Conservation (phyloP, 2,113 vertebrate species). For the Excalfactoria chinensis region DNA sequence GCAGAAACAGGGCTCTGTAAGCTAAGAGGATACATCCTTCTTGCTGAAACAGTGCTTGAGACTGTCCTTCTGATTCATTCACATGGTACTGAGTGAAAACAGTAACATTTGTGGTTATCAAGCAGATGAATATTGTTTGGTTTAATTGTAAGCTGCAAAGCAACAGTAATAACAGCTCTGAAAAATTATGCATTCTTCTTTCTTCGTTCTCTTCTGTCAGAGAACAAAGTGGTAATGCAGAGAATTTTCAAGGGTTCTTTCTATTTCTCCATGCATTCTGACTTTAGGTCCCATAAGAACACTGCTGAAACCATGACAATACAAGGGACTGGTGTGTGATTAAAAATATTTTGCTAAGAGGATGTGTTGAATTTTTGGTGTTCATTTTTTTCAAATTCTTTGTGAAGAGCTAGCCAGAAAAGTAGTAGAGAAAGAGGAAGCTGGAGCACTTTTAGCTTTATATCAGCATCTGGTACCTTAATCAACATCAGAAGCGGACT, state of each 20-base stretch:
- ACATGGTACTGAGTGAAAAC: not conserved
- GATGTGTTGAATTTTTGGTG: not conserved
- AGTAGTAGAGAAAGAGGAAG: not conserved
- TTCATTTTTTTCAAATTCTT: not conserved
- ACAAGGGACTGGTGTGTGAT: not conserved
- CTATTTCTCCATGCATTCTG: not conserved
- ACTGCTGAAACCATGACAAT: not conserved
- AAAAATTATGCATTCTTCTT: not conserved
- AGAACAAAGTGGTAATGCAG: not conserved
- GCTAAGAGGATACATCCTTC: not conserved
- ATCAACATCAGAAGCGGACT: not conserved
- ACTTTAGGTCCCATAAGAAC: not conserved
- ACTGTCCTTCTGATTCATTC: not conserved
- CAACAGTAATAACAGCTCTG: not conserved
- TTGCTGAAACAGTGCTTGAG: not conserved
- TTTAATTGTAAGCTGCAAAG: not conserved
- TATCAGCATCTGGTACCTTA: not conserved
- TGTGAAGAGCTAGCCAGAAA: not conserved
- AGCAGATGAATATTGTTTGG: not conserved
- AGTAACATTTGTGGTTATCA: not conserved
- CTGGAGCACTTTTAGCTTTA: not conserved
- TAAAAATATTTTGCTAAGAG: not conserved
- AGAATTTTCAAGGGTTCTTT: not conserved
- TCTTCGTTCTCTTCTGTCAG: not conserved
- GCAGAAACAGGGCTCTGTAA: not conserved